Evolutionary conservation across 2,113 vertebrate species (phyloP), one percentile per base, ranked within the genome.

Genomic region (Gadus chalcogrammus): DNA sequence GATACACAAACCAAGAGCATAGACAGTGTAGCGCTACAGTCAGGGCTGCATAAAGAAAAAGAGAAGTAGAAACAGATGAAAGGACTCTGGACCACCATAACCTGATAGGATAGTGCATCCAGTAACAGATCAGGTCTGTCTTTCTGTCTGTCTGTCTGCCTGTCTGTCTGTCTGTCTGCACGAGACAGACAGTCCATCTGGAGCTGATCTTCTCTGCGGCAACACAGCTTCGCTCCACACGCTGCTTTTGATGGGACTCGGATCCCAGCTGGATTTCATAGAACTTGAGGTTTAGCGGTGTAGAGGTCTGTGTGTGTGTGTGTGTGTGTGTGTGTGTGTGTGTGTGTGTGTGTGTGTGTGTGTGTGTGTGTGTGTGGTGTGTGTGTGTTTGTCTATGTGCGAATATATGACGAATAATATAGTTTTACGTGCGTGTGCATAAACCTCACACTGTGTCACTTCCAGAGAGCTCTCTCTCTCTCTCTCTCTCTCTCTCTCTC

Each of bases 401-500:
- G 42, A 48, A 48, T 48, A 48, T 48, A 48, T 48, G 42, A 48
- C 9, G 2, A 9, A 48, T 79, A 15, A 28, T 15, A 55, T 35
- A 16, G 65, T 18, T 64, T 48, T 63, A n/a, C n/a, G 42, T 48
- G 42, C 42, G 63, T 42, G 42, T 87, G 87, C 31, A 35, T 89
- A 88, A 84, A 79, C 91, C 91, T 79, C 82, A 84, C 77, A 79
- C 79, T 86, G 84, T 82, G 78, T 80, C 80, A 88, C 85, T 84
- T 88, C 84, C 86, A 88, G 55, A 48, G 42, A 48, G 42, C 42
- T 13, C 8, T 9, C 8, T 2, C 42, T 9, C 42, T 48, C 42
- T 48, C 42, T 48, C 42, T 48, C 42, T 48, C 42, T 48, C 42
- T 48, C 42, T 48, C 42, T 48, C 42, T 48, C 42, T 48, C 42